Conservation (phyloP, 2,113 vertebrate species). For the Ceyx margarethae region DNA sequence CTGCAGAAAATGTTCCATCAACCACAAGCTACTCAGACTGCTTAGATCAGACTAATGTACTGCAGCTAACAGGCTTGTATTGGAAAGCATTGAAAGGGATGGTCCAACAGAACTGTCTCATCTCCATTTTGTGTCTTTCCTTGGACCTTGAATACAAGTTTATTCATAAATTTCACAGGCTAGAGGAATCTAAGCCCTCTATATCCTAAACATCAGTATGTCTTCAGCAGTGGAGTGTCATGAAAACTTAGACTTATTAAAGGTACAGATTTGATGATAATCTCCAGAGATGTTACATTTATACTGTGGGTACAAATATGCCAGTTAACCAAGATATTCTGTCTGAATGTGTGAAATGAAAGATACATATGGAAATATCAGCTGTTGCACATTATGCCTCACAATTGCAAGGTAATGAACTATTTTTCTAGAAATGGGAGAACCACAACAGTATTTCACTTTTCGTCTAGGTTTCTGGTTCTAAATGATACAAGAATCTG, state of each 20-base stretch:
- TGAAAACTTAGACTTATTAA: not conserved
- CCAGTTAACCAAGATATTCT: not conserved
- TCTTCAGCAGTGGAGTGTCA: not conserved
- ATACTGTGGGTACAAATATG: not conserved
- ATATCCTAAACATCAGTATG: not conserved
- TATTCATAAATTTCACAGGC: not conserved
- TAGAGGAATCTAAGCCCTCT: not conserved
- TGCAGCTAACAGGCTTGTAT: not conserved
- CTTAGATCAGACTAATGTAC: not conserved
- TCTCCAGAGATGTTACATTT: not conserved
- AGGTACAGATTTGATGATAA: not conserved
- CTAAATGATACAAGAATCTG: not conserved
- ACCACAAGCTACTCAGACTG: not conserved
- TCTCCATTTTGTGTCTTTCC: not conserved
- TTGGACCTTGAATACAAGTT: not conserved
- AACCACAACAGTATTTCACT: not conserved
- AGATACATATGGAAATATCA: not conserved
- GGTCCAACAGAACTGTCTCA: not conserved
- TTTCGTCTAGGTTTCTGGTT: not conserved
- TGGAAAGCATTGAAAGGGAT: not conserved
- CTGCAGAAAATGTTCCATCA: conserved; percentile 1
- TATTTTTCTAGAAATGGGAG: not conserved
- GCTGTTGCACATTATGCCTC: not conserved
- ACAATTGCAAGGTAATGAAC: not conserved
- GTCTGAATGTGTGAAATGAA: not conserved